phyloP scores from a whole-genome alignment of 2,888 invertebrate species.

The Andrena flavipes region DNA sequence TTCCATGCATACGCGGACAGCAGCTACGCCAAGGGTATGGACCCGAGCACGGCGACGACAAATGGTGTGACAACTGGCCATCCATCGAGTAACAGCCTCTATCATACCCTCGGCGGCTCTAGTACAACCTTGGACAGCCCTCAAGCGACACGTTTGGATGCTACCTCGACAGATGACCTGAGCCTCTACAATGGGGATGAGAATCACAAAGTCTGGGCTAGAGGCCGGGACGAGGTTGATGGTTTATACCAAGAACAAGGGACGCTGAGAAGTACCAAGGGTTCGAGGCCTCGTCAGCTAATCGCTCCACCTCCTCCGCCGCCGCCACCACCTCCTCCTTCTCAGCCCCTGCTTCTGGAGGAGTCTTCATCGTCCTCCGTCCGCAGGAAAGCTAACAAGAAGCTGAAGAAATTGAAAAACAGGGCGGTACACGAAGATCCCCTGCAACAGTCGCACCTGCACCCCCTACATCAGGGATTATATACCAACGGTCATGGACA shows the following conservation, averaged over 20 bases:
- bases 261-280: slow-evolving; percentile 85
- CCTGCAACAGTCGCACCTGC: slow-evolving; percentile 78
- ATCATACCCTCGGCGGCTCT: slow-evolving; percentile 84
- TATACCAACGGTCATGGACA: slow-evolving; percentile 83
- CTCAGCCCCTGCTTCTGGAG: slow-evolving; percentile 79
- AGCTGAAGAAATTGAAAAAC: slow-evolving; percentile 80
- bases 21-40: slow-evolving; percentile 91
- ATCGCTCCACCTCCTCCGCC: slow-evolving; percentile 94
- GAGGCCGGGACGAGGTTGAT: slow-evolving; percentile 91
- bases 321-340: slow-evolving; percentile 86
- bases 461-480: slow-evolving; percentile 83
- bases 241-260: slow-evolving; percentile 87
- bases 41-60: slow-evolving; percentile 79
- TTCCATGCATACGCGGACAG: slow-evolving; percentile 99
- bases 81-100: slow-evolving; percentile 77
- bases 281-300: slow-evolving; percentile 92
- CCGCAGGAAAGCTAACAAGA: slow-evolving; percentile 79
- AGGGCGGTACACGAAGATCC: slow-evolving; percentile 78
- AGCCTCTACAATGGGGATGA: slow-evolving; percentile 96
- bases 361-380: slow-evolving; percentile 79
- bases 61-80: slow-evolving; percentile 79
- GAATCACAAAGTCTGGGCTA: slow-evolving; percentile 97
- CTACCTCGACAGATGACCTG: slow-evolving; percentile 89
- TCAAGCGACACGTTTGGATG: slow-evolving; percentile 84
- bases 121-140: slow-evolving; percentile 83